Evolutionary conservation across 2,888 invertebrate species (phyloP).

Genomic region (Minunthozetes semirufus): DNA sequence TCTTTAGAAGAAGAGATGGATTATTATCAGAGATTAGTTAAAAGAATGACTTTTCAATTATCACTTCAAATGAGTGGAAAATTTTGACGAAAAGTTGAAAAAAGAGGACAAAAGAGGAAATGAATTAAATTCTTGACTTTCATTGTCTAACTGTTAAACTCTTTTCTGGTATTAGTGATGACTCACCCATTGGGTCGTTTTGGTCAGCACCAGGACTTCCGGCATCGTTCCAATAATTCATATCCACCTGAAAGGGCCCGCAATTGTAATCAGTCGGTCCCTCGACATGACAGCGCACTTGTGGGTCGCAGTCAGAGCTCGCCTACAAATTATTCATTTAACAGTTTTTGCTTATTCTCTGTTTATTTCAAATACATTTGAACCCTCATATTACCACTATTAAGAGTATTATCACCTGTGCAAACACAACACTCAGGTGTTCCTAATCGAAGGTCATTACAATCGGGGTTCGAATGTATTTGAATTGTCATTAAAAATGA

Average conservation of each 20-base stretch:
- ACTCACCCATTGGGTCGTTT: conserved; percentile 36
- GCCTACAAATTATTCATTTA: conserved; percentile 31
- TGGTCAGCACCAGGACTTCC: conserved; percentile 32
- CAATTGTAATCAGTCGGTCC: conserved; percentile 33
- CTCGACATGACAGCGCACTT: conserved; percentile 36
- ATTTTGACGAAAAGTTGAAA: too few species aligned
- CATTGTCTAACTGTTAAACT: background rate
- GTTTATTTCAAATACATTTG: background rate
- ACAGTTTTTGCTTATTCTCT: background rate
- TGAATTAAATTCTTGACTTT: background rate
- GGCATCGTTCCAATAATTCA: conserved; percentile 35
- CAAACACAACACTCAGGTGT: background rate
- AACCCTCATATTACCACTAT: too few species aligned
- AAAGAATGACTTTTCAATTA: too few species aligned
- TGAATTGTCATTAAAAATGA: background rate
- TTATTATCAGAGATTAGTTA: too few species aligned
- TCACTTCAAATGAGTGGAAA: too few species aligned
- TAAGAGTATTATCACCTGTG: too few species aligned
- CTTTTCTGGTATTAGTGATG: background rate
- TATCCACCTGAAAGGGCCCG: conserved; percentile 37
- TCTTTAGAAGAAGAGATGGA: background rate
- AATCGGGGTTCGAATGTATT: too few species aligned
- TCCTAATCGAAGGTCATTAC: too few species aligned
- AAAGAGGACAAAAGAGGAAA: too few species aligned
- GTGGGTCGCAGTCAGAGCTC: conserved; percentile 34